Evolutionary conservation across 35 echinoderm and acorn worm species (phyloP), one percentile per base, ranked within the genome.

Genomic region (Anneissia japonica): DNA sequence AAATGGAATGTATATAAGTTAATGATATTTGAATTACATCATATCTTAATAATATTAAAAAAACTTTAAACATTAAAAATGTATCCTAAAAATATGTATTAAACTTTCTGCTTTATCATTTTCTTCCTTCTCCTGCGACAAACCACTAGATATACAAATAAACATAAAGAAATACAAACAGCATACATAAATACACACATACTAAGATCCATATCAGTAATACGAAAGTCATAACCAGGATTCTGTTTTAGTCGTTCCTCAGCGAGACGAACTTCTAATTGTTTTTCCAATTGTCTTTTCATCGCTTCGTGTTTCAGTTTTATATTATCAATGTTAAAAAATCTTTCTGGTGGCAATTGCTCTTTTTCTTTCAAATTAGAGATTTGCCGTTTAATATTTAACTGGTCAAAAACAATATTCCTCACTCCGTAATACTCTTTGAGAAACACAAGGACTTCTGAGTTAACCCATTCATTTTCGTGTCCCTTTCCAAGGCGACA

Each of bases 361-460:
- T 77, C 35, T 0, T 32, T 77, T 11, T 77, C 75, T 33, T 32
- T 37, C 3, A 35, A 3, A 23, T 81, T 39, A 0, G 35, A 30
- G 17, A 81, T 40, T 39, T 81, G 38, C 17, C 38, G 35, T 29
- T 38, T 14, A 26, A 9, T 35, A 40, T 26, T 39, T 17, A 81
- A 39, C 36, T 32, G 35, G 37, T 81, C 79, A 14, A 81, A 40
- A 9, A 29, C 36, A 30, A 99, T 78, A 56, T 92, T 89, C 14
- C 45, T 81, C 0, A 91, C 34, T 32, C 89, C 39, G 46, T 99
- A 94, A 21, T 84, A 88, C 23, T 87, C 77, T 34, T 94, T 94
- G 9, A 99, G 74, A 75, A 89, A 99, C 26, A 36, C 45, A 6
- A 99, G 76, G 23, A 99, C 89, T 12, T 83, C 38, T 4, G 76